A percentile compares a stretch with the other conserved stretches of the same genome.
Evolutionary conservation across 2,113 vertebrate genomes (phyloP).

Genomic region (Paramormyrops kingsleyae): DNA sequence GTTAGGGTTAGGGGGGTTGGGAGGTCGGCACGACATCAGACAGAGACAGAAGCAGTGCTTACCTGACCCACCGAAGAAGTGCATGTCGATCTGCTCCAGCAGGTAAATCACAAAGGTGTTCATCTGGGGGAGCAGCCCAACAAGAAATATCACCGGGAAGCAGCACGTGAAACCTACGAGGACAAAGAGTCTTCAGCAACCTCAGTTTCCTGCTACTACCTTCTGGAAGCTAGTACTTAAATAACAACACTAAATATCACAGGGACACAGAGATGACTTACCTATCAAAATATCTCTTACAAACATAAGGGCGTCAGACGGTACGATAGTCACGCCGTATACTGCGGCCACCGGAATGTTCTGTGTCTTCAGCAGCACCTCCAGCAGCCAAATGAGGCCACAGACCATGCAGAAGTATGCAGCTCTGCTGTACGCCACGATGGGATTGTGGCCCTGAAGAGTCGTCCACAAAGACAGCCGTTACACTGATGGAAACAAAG

Average conservation of each 20-base stretch:
- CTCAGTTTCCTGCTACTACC: neutral
- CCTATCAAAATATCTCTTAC: constrained; percentile 79
- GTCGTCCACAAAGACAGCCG: neutral
- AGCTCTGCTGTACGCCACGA: constrained; percentile 90
- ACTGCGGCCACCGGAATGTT: constrained; percentile 69
- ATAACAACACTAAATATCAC: neutral
- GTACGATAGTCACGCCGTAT: constrained; percentile 82
- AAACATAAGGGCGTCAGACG: constrained; percentile 65
- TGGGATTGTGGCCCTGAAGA: constrained; percentile 88
- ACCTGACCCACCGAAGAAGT: constrained; percentile 94
- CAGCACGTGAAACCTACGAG: constrained; percentile 82
- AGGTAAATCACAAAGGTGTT: constrained; percentile 91
- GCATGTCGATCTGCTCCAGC: constrained; percentile 90
- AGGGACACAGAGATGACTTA: constrained; percentile 49
- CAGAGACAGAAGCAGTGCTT: constrained; percentile 29
- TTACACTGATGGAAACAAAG: neutral
- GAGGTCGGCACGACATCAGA: neutral
- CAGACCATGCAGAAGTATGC: constrained; percentile 94
- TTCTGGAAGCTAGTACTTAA: neutral
- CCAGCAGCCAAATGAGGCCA: constrained; percentile 86
- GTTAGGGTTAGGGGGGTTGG: too few species aligned
- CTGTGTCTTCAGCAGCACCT: constrained; percentile 72
- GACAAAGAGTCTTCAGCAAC: neutral
- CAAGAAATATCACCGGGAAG: constrained; percentile 87
- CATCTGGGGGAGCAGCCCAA: constrained; percentile 95